These are phyloP conservation scores for Sardina pilchardus DNA, from an alignment of 2,113 vertebrate species.

Conservation along the genomic window DNA sequence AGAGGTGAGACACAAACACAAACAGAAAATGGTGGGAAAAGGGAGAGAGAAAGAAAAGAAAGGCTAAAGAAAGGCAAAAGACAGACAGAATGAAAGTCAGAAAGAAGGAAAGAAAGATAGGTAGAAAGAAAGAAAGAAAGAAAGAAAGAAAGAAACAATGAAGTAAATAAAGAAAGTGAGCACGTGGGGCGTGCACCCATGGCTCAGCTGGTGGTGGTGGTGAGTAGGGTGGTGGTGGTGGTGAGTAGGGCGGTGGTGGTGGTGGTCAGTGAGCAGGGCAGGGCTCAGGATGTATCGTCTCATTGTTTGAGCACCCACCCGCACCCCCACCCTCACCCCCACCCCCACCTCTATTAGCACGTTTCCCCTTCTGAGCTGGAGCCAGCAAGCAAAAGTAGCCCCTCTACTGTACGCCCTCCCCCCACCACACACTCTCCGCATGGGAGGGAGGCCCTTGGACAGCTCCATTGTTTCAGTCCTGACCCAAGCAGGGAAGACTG, in stretches of 20 bases:
- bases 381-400: not conserved
- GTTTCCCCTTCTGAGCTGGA: not conserved
- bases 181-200: not conserved
- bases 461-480: no score
- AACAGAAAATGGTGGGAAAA: not conserved
- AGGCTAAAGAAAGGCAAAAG: not conserved
- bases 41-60: not conserved
- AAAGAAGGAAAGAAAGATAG: not conserved
- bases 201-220: not conserved
- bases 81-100: not conserved
- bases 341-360: not conserved
- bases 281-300: slow-evolving; percentile 4
- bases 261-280: not conserved
- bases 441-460: no score
- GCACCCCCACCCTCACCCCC: no score
- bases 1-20: not conserved
- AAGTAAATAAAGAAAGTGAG: not conserved
- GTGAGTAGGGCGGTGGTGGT: not conserved
- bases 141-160: not conserved
- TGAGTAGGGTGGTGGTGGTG: not conserved
- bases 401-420: not conserved
- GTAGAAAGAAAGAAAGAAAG: not conserved
- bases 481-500: no score
- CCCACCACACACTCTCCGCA: not conserved
- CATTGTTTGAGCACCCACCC: slow-evolving; percentile 1